Base-by-base conservation (phyloP, 2,888 invertebrate species). In the Apamea epomidion region DNA sequence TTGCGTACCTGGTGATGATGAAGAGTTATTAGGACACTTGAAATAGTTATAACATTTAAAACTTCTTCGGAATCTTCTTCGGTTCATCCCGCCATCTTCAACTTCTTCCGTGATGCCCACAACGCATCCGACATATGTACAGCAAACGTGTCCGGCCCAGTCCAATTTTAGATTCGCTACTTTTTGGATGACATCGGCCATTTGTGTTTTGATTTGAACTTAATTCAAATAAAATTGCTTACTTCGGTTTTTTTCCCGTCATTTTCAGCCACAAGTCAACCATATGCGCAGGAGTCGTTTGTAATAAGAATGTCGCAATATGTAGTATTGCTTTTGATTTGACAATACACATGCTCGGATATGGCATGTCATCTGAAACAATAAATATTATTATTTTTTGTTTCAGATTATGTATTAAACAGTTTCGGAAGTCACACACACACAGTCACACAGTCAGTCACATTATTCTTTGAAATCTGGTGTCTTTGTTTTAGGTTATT, bases 1-100 rank as follows among this genome's bases (percentile, higher is more conserved):
- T 98, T 87, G 97, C 97, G 93, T 98, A 98, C 87, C 98, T 98
- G 83, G 12, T 54, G 45, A 48, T n/a, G 6, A 37, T 45, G 5
- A 16, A 45, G 5, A 16, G 29, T 37, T 37, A n/a, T 72, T 18
- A 72, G n/a, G 1, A 37, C 12, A 18, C 25, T 6, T 37, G 3
- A 21, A 48, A 29, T 29, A 29, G n/a, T 32, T 51, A 21, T 29
- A 69, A 69, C 3, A 48, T 69, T 12, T 12, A 29, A 48, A 48
- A 29, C 0, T 21, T 48, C 21, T 7, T 21, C 14, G 7, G 21
- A 29, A 12, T 48, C 16, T 48, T 16, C 16, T 48, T 48, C 16
- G 16, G 21, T 12, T 48, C 45, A 4, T 45, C n/a, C n/a, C 21
- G 3, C 45, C 29, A 29, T 21, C 29, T 48, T 6, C n/a, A 1